phyloP scores from a whole-genome alignment of 2,797 vertebrate species.

The Centropyge bicolor region DNA sequence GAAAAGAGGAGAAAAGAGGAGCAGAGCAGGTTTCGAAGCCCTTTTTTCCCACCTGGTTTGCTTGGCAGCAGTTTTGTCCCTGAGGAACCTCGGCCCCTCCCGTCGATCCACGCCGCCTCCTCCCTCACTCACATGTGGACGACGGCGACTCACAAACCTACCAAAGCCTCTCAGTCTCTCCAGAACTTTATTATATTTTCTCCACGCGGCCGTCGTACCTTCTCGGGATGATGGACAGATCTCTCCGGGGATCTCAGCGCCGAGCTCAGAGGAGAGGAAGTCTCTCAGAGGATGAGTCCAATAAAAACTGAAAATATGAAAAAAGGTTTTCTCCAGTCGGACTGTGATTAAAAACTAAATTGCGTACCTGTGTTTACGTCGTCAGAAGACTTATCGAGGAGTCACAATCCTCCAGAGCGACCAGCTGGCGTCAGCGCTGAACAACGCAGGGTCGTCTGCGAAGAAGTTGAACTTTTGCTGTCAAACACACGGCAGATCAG shows the following conservation, averaged over 20 bases:
- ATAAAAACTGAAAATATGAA: constrained; percentile 1
- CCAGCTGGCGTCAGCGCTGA: too few species aligned
- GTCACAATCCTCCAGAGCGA: background rate
- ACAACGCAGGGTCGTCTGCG: too few species aligned
- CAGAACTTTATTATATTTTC: constrained; percentile 40
- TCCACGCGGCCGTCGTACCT: constrained; percentile 7
- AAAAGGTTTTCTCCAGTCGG: background rate
- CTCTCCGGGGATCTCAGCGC: constrained; percentile 26
- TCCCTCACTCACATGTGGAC: constrained; percentile 53
- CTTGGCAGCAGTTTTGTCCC: constrained; percentile 32
- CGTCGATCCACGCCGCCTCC: constrained; percentile 29
- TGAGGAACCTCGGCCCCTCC: constrained; percentile 42
- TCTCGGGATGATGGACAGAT: constrained; percentile 40
- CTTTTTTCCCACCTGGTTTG: constrained; percentile 54
- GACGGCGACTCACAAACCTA: constrained; percentile 25
- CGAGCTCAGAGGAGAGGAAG: constrained; percentile 12
- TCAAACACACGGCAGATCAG: too few species aligned
- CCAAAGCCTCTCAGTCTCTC: constrained; percentile 35
- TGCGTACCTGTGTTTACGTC: background rate
- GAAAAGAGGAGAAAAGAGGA: background rate
- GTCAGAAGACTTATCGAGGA: background rate
- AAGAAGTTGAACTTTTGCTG: too few species aligned
- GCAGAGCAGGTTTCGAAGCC: constrained; percentile 32
- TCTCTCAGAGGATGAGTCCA: background rate
- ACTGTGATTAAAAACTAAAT: background rate